Conservation (phyloP, 2,797 vertebrate genomes). For the Enteromius fasciolatus region DNA sequence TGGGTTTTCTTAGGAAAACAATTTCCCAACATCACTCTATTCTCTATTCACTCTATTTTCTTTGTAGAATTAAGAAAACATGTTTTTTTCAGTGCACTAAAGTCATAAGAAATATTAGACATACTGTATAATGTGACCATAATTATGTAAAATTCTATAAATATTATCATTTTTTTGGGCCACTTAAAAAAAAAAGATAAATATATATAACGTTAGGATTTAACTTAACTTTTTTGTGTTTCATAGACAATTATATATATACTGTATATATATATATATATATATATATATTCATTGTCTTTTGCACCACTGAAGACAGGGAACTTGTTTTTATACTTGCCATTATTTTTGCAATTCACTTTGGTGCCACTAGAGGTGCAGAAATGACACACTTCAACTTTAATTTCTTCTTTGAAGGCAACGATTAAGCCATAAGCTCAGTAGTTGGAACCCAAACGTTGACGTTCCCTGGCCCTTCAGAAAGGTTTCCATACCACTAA, state of each 20-base stretch:
- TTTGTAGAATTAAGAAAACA: not conserved
- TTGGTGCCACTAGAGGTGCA: conserved; percentile 8
- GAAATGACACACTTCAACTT: conserved; percentile 12
- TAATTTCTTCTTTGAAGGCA: conserved; percentile 2
- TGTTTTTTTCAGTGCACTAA: too few species aligned
- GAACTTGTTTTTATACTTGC: not conserved
- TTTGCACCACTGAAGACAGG: not conserved
- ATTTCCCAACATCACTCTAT: not conserved
- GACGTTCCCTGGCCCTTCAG: not conserved
- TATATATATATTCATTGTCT: not conserved
- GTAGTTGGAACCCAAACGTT: conserved; percentile 7
- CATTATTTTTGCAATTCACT: not conserved
- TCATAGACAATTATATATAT: not conserved
- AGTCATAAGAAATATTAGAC: too few species aligned
- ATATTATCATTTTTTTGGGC: not conserved
- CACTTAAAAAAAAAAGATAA: not conserved
- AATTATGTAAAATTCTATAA: too few species aligned
- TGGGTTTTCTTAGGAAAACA: too few species aligned
- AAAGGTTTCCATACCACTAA: conserved; percentile 44
- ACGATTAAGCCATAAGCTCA: conserved; percentile 25
- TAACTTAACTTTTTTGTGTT: not conserved
- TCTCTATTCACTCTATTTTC: too few species aligned
- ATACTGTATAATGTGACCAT: too few species aligned
- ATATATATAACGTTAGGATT: too few species aligned
- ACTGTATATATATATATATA: not conserved